phyloP scores from a whole-genome alignment of 2,113 vertebrate species.

The Seriola dumerili region DNA sequence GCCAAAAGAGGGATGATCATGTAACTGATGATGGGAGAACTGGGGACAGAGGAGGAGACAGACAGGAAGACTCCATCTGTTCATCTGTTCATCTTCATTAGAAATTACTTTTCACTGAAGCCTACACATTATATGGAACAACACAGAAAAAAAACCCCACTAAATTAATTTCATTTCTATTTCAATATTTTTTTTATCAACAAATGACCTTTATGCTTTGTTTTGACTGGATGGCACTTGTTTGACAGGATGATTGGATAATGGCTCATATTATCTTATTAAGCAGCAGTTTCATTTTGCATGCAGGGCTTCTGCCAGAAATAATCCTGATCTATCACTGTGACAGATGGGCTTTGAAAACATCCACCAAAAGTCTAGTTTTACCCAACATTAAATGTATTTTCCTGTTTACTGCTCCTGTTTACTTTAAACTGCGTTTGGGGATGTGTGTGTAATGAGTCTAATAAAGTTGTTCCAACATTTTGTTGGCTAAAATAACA shows the following conservation, averaged over 20 bases:
- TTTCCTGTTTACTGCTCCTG: conserved; percentile 8
- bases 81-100: conserved; percentile 25
- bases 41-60: conserved; percentile 20
- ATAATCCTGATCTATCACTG: not conserved
- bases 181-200: conserved; percentile 2
- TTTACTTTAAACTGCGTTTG: not conserved
- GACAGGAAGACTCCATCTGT: conserved; percentile 49
- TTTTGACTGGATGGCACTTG: not conserved
- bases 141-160: not conserved
- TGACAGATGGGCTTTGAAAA: conserved; percentile 38
- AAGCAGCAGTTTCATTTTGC: not conserved
- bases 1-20: conserved; percentile 11
- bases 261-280: not conserved
- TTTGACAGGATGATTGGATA: not conserved
- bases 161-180: not conserved
- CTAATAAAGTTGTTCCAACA: conserved; percentile 4
- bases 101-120: conserved; percentile 9
- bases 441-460: not conserved
- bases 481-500: not conserved
- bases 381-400: not conserved
- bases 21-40: conserved; percentile 6
- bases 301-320: not conserved
- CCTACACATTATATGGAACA: not conserved
- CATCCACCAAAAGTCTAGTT: not conserved
- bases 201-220: not conserved